Conservation (phyloP, 2,797 vertebrate genomes). For the Gambusia yucatana region DNA sequence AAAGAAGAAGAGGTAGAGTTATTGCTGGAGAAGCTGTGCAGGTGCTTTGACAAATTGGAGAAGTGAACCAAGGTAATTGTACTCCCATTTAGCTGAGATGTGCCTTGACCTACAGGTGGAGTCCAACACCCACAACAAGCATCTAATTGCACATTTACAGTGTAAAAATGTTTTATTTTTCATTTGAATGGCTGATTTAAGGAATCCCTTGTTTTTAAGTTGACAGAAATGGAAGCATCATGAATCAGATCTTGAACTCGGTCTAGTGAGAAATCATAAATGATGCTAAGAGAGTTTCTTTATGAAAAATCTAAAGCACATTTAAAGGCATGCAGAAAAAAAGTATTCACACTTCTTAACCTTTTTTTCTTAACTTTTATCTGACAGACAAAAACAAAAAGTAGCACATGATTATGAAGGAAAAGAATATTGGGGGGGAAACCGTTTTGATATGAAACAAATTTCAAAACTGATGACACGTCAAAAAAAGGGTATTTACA, state of each 20-base stretch:
- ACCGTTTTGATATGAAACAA: neutral
- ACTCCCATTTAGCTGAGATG: conserved; percentile 32
- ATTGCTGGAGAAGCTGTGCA: conserved; percentile 32
- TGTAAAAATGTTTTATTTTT: conserved; percentile 17
- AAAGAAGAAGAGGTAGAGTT: neutral
- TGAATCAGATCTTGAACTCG: conserved; percentile 2
- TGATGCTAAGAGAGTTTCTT: conserved; percentile 18
- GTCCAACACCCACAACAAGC: neutral
- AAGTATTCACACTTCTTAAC: neutral
- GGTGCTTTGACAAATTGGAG: conserved; percentile 49
- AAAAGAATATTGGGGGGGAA: neutral
- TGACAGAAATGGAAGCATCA: conserved; percentile 18
- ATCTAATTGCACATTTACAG: conserved; percentile 35
- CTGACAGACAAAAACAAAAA: neutral
- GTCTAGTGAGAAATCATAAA: conserved; percentile 30
- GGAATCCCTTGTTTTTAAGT: conserved; percentile 5
- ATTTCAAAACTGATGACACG: neutral
- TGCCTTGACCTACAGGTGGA: conserved; percentile 8
- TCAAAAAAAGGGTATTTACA: neutral
- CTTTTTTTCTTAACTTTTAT: neutral
- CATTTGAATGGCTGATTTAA: neutral
- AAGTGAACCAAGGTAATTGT: conserved; percentile 39
- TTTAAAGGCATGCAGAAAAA: neutral
- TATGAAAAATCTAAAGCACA: conserved; percentile 29
- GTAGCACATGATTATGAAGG: neutral